Evolutionary conservation across 2,113 vertebrate species (phyloP).

Genomic region (Brachyhypopomus gauderio): DNA sequence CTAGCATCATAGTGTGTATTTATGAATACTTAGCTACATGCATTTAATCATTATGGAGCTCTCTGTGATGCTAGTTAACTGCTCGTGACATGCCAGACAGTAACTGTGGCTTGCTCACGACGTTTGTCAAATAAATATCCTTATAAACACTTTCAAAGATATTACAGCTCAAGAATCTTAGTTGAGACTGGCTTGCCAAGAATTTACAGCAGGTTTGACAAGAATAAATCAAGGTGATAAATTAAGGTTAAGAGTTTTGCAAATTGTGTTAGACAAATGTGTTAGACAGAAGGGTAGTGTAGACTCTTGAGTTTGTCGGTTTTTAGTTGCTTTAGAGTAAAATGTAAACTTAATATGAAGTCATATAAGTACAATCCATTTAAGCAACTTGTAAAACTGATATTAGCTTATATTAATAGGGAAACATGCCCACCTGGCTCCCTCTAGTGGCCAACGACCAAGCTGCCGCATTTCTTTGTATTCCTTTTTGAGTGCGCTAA

Average conservation of each 20-base stretch:
- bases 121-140: too few species aligned
- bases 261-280: too few species aligned
- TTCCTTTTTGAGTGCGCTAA: too few species aligned
- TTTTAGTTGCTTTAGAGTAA: neutral
- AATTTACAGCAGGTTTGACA: neutral
- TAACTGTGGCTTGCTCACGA: neutral
- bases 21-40: neutral
- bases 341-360: too few species aligned
- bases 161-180: neutral
- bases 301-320: neutral
- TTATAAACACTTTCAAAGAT: too few species aligned
- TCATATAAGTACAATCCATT: too few species aligned
- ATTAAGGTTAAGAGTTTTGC: too few species aligned
- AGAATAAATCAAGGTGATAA: too few species aligned
- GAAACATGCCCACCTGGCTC: conserved; percentile 74
- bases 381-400: too few species aligned
- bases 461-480: neutral
- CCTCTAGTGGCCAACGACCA: conserved; percentile 80
- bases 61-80: neutral
- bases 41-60: neutral
- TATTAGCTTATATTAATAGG: neutral
- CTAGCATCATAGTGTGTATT: neutral
- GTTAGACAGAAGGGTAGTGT: too few species aligned
- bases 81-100: neutral
- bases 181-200: neutral